Base-by-base conservation (phyloP, 2,888 invertebrate genomes). In the Tetragonisca angustula region DNA sequence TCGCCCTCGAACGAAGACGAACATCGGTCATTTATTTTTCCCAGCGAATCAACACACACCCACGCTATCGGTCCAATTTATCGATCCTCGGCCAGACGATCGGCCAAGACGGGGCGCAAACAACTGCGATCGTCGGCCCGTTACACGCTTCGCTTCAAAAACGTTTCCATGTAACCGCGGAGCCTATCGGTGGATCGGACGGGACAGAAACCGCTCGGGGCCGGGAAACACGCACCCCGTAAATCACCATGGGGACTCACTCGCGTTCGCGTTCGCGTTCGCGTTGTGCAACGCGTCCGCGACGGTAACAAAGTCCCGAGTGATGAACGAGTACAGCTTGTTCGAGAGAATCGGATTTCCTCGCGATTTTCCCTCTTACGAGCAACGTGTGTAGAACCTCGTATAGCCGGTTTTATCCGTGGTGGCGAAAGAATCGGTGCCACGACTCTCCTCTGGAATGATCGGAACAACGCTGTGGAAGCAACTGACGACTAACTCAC, bases 311-410 rank as follows among this genome's bases (percentile, higher is more conserved):
- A 73, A 82, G 81, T 82, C 32, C 36, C n/a, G 32, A 11, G 74
- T 82, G 82, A 84, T 84, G 84, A 83, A 84, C 84, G 84, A 76
- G 76, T 75, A 77, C 81, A 71, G 24, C 32, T 17, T 11, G 56
- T 54, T 59, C 49, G n/a, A 15, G 54, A 65, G 79, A 79, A 64
- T 74, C 80, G 71, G 61, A 70, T 82, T 86, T 85, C 85, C 79
- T 59, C 65, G 70, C 73, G 75, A 83, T 88, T 88, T 88, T 88
- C 88, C 83, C 69, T 79, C 77, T 70, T 54, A 61, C 52, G 54
- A 56, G 27, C 59, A 13, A 61, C 17, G 17, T 17, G 32, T 54
- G 56, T 49, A 50, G 9, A 49, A 9, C 21, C 17, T 6, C n/a
- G 19, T 11, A 24, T 24, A 13, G 19, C n/a, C 54, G 36, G 36